phyloP scores from a whole-genome alignment of 2,113 vertebrate species.

The Nycticryphes semicollaris region DNA sequence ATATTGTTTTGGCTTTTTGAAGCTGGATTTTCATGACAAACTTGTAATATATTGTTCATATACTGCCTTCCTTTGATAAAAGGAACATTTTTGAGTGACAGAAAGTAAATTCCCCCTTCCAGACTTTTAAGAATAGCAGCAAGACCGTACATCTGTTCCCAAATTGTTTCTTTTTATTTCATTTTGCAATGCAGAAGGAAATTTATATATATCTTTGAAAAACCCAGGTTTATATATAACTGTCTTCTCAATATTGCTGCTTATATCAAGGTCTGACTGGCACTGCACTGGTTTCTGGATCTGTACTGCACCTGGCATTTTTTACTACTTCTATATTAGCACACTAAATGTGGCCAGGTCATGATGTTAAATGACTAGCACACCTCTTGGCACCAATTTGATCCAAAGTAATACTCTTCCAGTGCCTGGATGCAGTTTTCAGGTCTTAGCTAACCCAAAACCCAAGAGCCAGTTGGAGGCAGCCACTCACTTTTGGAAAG shows the following conservation, averaged over 20 bases:
- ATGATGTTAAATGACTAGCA: neutral
- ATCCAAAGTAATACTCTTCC: neutral
- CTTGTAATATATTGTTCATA: neutral
- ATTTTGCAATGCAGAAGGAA: neutral
- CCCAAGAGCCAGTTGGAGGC: neutral
- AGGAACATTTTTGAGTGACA: neutral
- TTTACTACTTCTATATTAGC: neutral
- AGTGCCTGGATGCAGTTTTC: neutral
- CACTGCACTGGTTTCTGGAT: neutral
- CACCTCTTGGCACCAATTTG: neutral
- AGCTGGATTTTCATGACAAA: neutral
- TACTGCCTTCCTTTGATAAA: neutral
- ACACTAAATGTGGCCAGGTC: neutral
- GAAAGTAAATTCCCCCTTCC: neutral
- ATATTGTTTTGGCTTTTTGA: conserved; percentile 18
- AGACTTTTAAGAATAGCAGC: neutral
- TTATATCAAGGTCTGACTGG: neutral
- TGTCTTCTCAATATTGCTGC: neutral
- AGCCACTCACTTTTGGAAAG: neutral
- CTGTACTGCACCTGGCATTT: neutral
- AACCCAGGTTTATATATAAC: neutral
- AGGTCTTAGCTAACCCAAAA: neutral
- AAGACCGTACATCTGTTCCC: neutral
- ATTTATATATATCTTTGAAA: neutral
- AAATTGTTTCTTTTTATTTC: neutral